Evolutionary conservation across 2,797 vertebrate genomes (phyloP).

Genomic region (Tachyglossus aculeatus): DNA sequence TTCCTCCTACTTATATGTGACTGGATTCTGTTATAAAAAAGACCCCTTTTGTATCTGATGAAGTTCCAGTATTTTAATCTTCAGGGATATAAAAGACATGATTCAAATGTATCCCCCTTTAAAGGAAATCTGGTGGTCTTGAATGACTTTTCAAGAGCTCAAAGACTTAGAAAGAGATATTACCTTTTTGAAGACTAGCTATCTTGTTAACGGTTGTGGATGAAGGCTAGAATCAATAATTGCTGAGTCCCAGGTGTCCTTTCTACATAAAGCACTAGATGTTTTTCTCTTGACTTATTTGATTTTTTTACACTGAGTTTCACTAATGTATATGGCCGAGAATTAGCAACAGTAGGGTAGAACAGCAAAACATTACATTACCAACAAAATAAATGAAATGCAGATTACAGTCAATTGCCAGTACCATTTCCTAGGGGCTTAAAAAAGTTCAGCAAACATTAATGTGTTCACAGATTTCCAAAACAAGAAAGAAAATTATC

Average conservation of each 20-base stretch:
- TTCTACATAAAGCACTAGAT: neutral
- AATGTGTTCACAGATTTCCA: slow-evolving; percentile 25
- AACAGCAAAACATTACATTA: neutral
- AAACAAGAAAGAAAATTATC: neutral
- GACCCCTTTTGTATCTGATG: slow-evolving; percentile 25
- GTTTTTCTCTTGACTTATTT: slow-evolving; percentile 29
- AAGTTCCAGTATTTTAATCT: slow-evolving; percentile 27
- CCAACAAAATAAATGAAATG: slow-evolving; percentile 18
- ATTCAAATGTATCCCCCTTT: neutral
- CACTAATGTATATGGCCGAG: slow-evolving; percentile 31
- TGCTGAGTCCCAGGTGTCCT: neutral
- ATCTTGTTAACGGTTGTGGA: neutral
- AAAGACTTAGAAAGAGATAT: neutral
- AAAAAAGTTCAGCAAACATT: slow-evolving; percentile 17
- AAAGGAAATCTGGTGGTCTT: slow-evolving; percentile 8
- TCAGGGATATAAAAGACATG: slow-evolving; percentile 37
- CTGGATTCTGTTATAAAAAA: slow-evolving; percentile 15
- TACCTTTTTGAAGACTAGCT: neutral
- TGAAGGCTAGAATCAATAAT: neutral
- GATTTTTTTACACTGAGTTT: neutral
- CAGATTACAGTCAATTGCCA: slow-evolving; percentile 9
- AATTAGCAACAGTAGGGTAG: neutral
- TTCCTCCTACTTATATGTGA: slow-evolving; percentile 3
- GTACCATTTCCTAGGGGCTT: slow-evolving; percentile 28
- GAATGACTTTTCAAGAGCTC: neutral